Base-by-base conservation (phyloP, 2,888 invertebrate genomes). In the Zaprionus bogoriensis region DNA sequence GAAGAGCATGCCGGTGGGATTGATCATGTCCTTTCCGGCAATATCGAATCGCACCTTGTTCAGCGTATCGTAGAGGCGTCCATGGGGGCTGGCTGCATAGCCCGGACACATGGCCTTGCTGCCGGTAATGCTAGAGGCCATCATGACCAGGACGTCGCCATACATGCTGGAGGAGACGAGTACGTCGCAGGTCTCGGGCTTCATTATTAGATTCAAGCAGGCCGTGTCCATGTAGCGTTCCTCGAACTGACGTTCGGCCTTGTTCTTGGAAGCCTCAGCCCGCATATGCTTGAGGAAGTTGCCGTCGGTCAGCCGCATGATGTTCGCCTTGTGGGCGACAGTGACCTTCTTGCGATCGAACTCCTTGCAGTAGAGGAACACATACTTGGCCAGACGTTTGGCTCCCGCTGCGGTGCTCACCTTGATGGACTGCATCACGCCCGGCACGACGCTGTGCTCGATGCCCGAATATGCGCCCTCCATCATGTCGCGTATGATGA, bases 261-360 rank as follows among this genome's bases (percentile, higher is more conserved):
- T 97, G 20, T 96, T 92, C 78, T 95, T 94, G 0, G 96, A 94
- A 89, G 96, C 95, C 93, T 95, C 95, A 86, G 95, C 94, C 87
- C 98, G 98, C 71, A 96, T 95, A 82, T 93, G 94, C 66, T 39
- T 19, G 4, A 99, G 92, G 89, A 99, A 99, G 52, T 98, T 92
- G 0, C 99, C 99, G 91, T 99, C 99, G 5, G 98, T 98, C 9
- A 99, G 93, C 90, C 98, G 98, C 99, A 99, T 99, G 87, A 99
- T 99, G 90, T 99, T 99, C 0, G 99, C 99, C 92, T 99, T 99
- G 92, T 99, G 99, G 1, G 99, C 98, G 38, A 97, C 97, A 10
- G 99, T 99, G 10, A 99, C 98, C 92, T 97, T 98, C 92, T 96
- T 96, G 27, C 98, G 94, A 67, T 95, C 94, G 91, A 97, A 94